Evolutionary conservation across 2,888 invertebrate genomes (phyloP), one percentile per base, ranked within the genome.

Genomic region (Platycnemis pennipes): DNA sequence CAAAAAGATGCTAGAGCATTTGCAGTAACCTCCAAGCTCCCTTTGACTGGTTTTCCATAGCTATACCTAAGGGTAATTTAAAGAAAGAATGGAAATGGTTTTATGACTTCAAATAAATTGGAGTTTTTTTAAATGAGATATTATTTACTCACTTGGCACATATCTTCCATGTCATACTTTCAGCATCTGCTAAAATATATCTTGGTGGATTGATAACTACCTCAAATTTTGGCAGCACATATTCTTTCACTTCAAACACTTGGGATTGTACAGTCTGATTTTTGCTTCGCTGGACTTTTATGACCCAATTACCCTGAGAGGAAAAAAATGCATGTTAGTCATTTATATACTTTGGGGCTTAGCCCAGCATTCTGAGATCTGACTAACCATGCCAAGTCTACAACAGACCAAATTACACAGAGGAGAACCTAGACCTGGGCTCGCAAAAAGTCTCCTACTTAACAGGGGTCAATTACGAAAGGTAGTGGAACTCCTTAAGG

Each of bases 41-140:
- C 98, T 94, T 97, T 96, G 0, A 98, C 97, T 1, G 97, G 97
- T 95, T 97, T 97, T 1, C 97, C 97, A 95, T 97, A 97, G 3
- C 97, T 97, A 95, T 98, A 98, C 95, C 97, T 97, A 95, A 63
- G 95, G 31, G 95, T 94, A 53, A 94, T 94, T 77, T 91, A 5
- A 94, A 19, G 1, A 4, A 53, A 8, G 31, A 19, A 8, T 69
- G 44, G 22, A 63, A 26, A 56, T 31, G 5, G 2, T 22, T 16
- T 37, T 7, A 77, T 1, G 13, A 77, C 13, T 13, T 77, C 13
- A 63, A 63, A 26, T n/a, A 37, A 13, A 69, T 31, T 69, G 31
- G 2, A n/a, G n/a, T 56, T 26, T 31, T 87, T 22, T 44, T n/a
- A 45, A 22, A 44, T 45, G 31, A 45, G 22, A 56, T 13, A 0